Base-by-base conservation (phyloP, 2,113 vertebrate genomes). In the Puffinus mauretanicus region DNA sequence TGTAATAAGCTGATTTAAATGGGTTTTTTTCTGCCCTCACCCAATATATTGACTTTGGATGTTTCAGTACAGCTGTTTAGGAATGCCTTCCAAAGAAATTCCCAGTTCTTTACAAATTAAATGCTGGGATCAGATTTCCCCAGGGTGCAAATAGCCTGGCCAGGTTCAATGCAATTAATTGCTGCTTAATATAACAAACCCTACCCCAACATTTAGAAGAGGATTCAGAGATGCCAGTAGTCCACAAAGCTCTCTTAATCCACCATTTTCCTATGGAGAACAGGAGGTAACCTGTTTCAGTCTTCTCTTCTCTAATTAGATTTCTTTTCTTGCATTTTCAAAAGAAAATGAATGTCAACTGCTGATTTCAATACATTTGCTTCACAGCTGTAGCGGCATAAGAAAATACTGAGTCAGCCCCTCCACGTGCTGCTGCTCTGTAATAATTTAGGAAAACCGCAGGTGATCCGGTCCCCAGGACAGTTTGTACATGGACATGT, bases 11-110 rank as follows among this genome's bases (percentile, higher is more conserved):
- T 70, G 26, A 89, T 84, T 91, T 73, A 82, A 91, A 66, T 30
- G 8, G 0, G 0, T 0, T 9, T 65, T 65, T 72, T 86, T 38
- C 42, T 51, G n/a, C 30, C 22, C n/a, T 93, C 21, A 34, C 20
- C 47, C 25, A 38, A 30, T 51, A 22, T 11, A 55, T 15, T 42
- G 42, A 49, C n/a, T 77, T 66, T 8, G 7, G 22, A n/a, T 34
- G 12, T 71, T 62, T 67, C 26, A 62, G 17, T 46, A 60, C 13
- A n/a, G 58, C 19, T 66, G 54, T 26, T 46, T 34, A 40, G n/a
- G 38, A 86, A 88, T 4, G 13, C 15, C 46, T 64, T 88, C 38
- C 64, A 70, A 73, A 75, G 22, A 67, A 71, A 81, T 52, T 90
- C 72, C n/a, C 18, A 47, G 8, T 44, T 77, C 27, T 80, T 90